Percentiles rank a stretch among this genome's conserved stretches.
These are phyloP conservation scores for Rhea pennata DNA, from an alignment of 2,113 vertebrate species.

Conservation along the genomic window DNA sequence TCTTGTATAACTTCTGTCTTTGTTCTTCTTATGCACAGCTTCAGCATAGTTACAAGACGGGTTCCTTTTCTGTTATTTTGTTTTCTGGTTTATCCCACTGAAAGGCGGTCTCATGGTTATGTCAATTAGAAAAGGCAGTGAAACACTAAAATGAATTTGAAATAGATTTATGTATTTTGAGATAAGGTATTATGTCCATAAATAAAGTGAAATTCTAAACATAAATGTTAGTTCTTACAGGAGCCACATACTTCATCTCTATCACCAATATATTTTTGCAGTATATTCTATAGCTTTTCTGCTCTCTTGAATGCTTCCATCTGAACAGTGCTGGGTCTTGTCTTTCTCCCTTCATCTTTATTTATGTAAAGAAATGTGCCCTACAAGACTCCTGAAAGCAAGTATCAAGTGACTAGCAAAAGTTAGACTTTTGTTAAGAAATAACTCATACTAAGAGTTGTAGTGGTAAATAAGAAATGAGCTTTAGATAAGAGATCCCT, in stretches of 20 bases:
- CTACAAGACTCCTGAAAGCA: background rate
- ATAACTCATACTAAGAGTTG: background rate
- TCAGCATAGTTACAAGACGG: background rate
- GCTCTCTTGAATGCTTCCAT: background rate
- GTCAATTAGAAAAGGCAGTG: background rate
- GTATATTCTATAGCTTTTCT: background rate
- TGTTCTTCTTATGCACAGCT: background rate
- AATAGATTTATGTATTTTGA: background rate
- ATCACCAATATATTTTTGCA: background rate
- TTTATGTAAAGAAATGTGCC: background rate
- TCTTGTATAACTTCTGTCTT: background rate
- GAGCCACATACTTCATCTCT: background rate
- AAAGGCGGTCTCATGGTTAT: background rate
- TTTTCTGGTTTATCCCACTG: background rate
- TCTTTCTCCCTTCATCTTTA: background rate
- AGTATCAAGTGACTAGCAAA: background rate
- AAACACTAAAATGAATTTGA: background rate
- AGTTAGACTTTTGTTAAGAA: background rate
- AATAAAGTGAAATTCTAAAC: background rate
- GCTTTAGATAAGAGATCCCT: background rate
- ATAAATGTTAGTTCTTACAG: background rate
- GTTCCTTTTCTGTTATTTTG: background rate
- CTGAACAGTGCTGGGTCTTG: background rate
- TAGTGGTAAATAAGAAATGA: background rate
- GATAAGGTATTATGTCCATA: background rate